Evolutionary conservation across 2,888 invertebrate species (phyloP).

Genomic region (Synanthedon myopaeformis): DNA sequence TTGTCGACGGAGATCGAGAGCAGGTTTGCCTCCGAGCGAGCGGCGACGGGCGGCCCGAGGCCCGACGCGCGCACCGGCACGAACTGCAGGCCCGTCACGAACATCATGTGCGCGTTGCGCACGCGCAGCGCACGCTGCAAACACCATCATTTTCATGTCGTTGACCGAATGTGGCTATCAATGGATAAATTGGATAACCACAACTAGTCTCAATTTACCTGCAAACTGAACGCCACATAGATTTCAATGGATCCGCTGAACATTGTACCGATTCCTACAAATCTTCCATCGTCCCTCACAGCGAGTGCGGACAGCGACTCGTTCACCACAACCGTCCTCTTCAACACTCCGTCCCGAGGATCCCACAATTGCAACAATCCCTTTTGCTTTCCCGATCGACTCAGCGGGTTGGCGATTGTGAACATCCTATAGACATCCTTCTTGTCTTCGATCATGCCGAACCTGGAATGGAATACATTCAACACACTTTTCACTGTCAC

Average conservation of each 20-base stretch:
- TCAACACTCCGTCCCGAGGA: constrained; percentile 69
- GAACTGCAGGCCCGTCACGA: constrained; percentile 96
- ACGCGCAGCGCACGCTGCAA: constrained; percentile 84
- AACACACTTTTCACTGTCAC: too few species aligned
- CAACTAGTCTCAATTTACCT: too few species aligned
- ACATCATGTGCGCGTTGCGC: constrained; percentile 91
- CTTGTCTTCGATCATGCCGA: constrained; percentile 78
- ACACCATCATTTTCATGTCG: too few species aligned
- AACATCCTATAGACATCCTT: constrained; percentile 76
- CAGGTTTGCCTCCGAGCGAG: constrained; percentile 86
- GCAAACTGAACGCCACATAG: constrained; percentile 91
- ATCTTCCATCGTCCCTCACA: constrained; percentile 91
- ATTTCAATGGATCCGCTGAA: constrained; percentile 92
- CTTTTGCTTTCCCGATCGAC: constrained; percentile 76
- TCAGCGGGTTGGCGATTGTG: constrained; percentile 83
- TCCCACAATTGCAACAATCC: constrained; percentile 86
- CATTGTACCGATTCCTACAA: constrained; percentile 94
- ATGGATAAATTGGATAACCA: too few species aligned
- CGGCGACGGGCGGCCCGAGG: constrained; percentile 79
- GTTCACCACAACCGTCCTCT: constrained; percentile 70
- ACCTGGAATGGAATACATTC: constrained; percentile 65
- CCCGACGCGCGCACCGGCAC: constrained; percentile 72
- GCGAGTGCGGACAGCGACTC: constrained; percentile 88
- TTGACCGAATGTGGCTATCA: too few species aligned
- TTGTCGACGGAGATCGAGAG: constrained; percentile 97